Base-by-base conservation (phyloP, 2,888 invertebrate species). In the Eupithecia tripunctaria region DNA sequence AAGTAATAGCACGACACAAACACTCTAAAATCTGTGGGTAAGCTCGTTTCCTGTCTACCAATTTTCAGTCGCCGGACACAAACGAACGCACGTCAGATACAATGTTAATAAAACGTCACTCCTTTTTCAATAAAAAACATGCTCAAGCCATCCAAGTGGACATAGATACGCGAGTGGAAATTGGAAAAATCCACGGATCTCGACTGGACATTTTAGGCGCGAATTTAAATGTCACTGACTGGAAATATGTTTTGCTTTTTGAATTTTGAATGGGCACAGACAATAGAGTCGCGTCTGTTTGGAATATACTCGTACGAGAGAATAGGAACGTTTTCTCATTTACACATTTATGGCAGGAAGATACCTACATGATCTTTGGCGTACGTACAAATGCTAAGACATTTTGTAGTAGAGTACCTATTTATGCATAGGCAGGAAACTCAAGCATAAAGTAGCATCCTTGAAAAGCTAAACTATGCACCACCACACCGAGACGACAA, bases 181-280 rank as follows among this genome's bases (percentile, higher is more conserved):
- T 92, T 91, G 92, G 87, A 90, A 91, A 92, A 91, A 89, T 85
- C 84, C 84, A 78, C 82, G 83, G 76, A 85, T 86, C 85, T 82
- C 82, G 81, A 66, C 32, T 64, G 64, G 60, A 63, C 71, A 64
- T 70, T 73, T 76, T 73, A 73, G 73, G 62, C 27, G 68, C 59
- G 47, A 71, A 69, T 70, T 59, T 67, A 38, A 70, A 71, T 60
- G 63, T 27, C 51, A 65, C 67, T 67, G 66, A 47, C 68, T 75
- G 72, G 66, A 72, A 72, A 68, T 62, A 65, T 72, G 64, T 74
- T 68, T 67, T 67, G 51, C 56, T 72, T 71, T 74, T 71, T 69
- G 47, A 71, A 68, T 71, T 69, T 69, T 38, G 68, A 69, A 71
- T 64, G 67, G 56, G 41, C 60, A 60, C 21, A 59, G 32, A 73